phyloP scores from a whole-genome alignment of 2,797 vertebrate species.

The Spizella passerina region DNA sequence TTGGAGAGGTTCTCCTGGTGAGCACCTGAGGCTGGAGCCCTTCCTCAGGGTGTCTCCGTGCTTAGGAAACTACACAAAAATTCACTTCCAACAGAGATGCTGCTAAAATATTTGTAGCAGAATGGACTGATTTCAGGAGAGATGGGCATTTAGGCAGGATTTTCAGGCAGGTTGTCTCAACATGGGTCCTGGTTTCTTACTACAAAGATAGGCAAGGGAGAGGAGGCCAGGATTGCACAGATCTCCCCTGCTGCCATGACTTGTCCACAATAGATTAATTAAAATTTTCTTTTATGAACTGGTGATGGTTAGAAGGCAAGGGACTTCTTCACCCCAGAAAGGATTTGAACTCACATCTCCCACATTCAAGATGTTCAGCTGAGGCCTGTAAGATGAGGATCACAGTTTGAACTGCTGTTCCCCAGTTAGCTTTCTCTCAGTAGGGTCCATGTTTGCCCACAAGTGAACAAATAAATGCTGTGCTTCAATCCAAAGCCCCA shows the following conservation, averaged over 20 bases:
- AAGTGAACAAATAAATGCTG: background rate
- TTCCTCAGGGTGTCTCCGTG: background rate
- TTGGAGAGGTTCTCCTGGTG: too few relatives aligned
- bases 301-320: background rate
- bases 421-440: background rate
- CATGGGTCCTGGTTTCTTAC: background rate
- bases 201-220: background rate
- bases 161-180: background rate
- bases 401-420: background rate
- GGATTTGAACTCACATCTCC: too few relatives aligned
- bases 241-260: background rate
- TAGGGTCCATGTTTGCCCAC: background rate
- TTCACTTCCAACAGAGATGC: background rate
- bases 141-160: too few relatives aligned
- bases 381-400: background rate
- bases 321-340: background rate
- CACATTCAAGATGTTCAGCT: too few relatives aligned
- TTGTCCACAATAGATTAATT: background rate
- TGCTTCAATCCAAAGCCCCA: background rate
- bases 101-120: background rate
- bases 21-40: rapidly evolving
- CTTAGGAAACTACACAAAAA: background rate
- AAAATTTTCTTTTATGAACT: background rate
- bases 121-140: background rate
- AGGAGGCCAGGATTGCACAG: background rate